These are phyloP conservation scores for Alces alces DNA, from an alignment of 2,113 vertebrate species.

Conservation along the genomic window DNA sequence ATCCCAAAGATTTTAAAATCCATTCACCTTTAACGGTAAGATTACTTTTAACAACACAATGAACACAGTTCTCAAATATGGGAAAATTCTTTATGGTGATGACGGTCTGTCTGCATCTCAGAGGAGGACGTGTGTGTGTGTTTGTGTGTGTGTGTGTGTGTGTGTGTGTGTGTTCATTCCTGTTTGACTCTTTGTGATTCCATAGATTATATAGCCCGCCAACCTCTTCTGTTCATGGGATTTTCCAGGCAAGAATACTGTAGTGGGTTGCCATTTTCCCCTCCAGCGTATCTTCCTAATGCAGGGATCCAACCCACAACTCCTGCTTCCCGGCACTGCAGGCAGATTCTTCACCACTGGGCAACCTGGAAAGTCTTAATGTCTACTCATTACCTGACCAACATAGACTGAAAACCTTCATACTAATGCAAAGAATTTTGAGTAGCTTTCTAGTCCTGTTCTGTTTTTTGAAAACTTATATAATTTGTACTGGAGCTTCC, in stretches of 20 bases:
- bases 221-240: not conserved
- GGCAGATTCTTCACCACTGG: not conserved
- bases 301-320: not conserved
- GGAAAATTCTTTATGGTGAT: not conserved
- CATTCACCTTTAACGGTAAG: not conserved
- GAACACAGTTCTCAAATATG: not conserved
- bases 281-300: not conserved
- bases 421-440: not conserved
- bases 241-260: not conserved
- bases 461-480: not conserved
- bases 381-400: not conserved
- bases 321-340: not conserved
- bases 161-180: not conserved
- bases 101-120: not conserved
- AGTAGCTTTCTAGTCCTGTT: not conserved
- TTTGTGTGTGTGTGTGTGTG: not conserved
- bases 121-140: not conserved
- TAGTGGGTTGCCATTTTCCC: not conserved
- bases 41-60: not conserved
- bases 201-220: not conserved
- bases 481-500: not conserved
- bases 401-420: not conserved
- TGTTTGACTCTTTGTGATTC: not conserved
- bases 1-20: constrained; percentile 22
- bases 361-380: not conserved